Percentiles rank a stretch among this genome's conserved stretches.
These are phyloP conservation scores for Periparus ater DNA, from an alignment of 2,797 vertebrate species.

Conservation along the genomic window DNA sequence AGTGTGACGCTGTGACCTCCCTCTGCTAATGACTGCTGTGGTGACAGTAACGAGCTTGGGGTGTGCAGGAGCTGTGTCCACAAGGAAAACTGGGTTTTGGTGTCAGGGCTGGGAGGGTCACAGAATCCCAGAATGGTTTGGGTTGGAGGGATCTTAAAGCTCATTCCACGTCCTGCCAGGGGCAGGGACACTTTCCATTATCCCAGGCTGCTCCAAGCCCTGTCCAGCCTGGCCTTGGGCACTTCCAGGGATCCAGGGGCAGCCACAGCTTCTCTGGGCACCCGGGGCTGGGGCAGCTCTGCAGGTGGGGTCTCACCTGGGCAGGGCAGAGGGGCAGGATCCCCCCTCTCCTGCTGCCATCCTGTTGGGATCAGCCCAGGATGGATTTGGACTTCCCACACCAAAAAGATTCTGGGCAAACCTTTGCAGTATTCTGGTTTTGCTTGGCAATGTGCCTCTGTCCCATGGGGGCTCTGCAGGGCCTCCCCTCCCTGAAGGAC, in stretches of 20 bases:
- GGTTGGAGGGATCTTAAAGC: not conserved
- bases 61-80: rapidly evolving
- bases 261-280: not conserved
- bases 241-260: not conserved
- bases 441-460: not conserved
- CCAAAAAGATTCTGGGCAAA: not conserved
- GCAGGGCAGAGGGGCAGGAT: not conserved
- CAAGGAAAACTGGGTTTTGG: not conserved
- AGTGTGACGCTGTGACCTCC: not conserved
- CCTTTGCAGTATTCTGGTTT: rapidly evolving
- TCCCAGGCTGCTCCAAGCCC: not conserved
- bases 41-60: rapidly evolving
- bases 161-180: not conserved
- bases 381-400: not conserved
- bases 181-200: not conserved
- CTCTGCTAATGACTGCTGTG: not conserved
- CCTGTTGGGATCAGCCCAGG: not conserved
- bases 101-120: not conserved
- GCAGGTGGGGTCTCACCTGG: not conserved
- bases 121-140: not conserved
- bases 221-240: not conserved
- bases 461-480: rapidly evolving
- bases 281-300: not conserved
- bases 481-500: not conserved
- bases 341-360: not conserved